Base-by-base conservation (phyloP, 2,113 vertebrate genomes). In the Oceanites oceanicus region DNA sequence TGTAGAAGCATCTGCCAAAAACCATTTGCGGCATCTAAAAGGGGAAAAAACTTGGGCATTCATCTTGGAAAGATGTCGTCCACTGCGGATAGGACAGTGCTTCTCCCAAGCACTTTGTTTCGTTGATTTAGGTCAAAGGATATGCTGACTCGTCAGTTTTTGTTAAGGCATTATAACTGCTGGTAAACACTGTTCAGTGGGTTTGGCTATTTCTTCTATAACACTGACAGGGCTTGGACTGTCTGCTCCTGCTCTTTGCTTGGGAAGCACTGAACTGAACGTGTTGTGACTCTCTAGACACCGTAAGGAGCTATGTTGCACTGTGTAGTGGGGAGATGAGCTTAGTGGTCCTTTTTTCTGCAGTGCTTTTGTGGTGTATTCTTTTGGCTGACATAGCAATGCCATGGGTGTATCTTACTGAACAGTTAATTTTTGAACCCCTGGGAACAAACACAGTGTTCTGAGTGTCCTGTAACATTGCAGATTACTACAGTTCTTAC, bases 1-100 rank as follows among this genome's bases (percentile, higher is more conserved):
- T 96, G 91, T 83, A 95, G 87, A 80, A 93, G 52, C 62, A 97
- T 97, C 85, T 97, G 97, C 97, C 95, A 97, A 85, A 97, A 97
- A 29, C 62, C 86, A 79, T 96, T 97, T 96, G 92, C 70, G 78
- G 95, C 95, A 92, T 93, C 93, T 79, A 72, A 90, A 86, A 86
- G 76, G 58, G 92, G 71, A 58, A 95, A 78, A 95, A 71, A 86
- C 78, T 94, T 59, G 95, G 85, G 95, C 85, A 84, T 94, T 96
- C 95, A 45, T 94, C 92, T 97, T 93, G 96, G 88, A 96, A 97
- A 90, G 85, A 95, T 87, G 75, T 92, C 14, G 36, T 96, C 96
- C 93, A 86, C 74, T 50, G 92, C 1, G 19, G 91, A 93, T 67
- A 90, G 84, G 50, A 92, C 49, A 61, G 75, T 8, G 67, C 79